Base-by-base conservation (phyloP, 2,113 vertebrate species). In the Pithys albifrons region DNA sequence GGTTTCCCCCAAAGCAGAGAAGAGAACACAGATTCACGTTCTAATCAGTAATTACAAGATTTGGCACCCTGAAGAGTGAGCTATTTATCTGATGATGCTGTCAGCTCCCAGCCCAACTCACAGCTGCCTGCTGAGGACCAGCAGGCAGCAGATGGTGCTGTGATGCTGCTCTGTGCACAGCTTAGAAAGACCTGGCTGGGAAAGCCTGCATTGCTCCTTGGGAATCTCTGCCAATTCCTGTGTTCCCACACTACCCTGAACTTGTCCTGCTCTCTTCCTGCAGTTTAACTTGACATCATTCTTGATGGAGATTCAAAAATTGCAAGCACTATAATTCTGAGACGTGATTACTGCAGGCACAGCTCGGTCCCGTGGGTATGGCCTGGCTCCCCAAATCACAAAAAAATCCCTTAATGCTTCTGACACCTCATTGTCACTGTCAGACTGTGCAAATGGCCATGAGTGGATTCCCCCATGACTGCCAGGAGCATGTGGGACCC, bases 91-190 rank as follows among this genome's bases (percentile, higher is more conserved):
- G 41, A 13, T 24, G 69, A 7, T 72, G 29, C 17, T 51, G 12
- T 75, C 37, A 35, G 33, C 13, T 22, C 0, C 8, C 24, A 19
- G 51, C n/a, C 17, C 9, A 25, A 1, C 14, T 4, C 4, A 1
- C 7, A 31, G 64, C 87, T 78, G 83, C 19, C 29, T 15, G 78
- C 6, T 18, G 92, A 12, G 41, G 79, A 19, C 29, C 91, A 86
- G 76, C 64, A 41, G 88, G 35, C 95, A 69, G 93, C 91, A 96
- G 96, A 84, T 91, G 95, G 95, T 91, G 96, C 93, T 96, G 89
- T 70, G 31, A 12, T 8, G 69, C 91, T 3, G 37, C 64, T 91
- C 73, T 66, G 67, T 0, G 8, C 48, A 1, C 41, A 22, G 86
- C 52, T 64, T 19, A 0, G 58, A 33, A 16, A 41, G 49, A n/a